Evolutionary conservation across 2,888 invertebrate genomes (phyloP).

Genomic region (Lycophotia porphyrea): DNA sequence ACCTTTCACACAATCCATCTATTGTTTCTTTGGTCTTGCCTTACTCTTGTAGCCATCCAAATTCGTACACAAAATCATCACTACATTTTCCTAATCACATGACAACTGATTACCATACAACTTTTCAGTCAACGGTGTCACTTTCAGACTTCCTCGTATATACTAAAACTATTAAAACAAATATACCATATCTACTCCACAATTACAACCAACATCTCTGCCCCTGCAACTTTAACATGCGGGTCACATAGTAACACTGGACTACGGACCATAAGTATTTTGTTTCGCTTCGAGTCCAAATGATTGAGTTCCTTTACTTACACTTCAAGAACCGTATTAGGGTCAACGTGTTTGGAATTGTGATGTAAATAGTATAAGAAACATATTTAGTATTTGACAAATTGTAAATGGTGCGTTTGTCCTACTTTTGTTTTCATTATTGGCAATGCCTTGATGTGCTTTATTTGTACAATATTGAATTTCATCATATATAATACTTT

Average conservation of each 20-base stretch:
- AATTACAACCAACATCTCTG: not conserved
- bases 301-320: constrained; percentile 30
- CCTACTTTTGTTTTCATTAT: constrained; percentile 14
- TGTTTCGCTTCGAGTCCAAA: constrained; percentile 35
- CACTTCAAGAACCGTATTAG: constrained; percentile 18
- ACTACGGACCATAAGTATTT: constrained; percentile 37
- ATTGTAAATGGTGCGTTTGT: not conserved
- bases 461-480: not conserved
- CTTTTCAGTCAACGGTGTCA: not conserved
- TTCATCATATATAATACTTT: not conserved
- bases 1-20: not conserved
- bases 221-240: constrained; percentile 28
- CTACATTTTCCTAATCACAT: not conserved
- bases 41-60: not conserved
- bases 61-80: not conserved
- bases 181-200: constrained; percentile 28
- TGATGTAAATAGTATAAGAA: constrained; percentile 22
- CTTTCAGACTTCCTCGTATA: not conserved
- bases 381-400: not conserved
- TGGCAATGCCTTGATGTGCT: not conserved
- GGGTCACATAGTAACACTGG: constrained; percentile 32
- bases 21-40: not conserved
- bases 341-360: constrained; percentile 40
- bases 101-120: not conserved
- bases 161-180: not conserved